Conservation (phyloP, 2,888 invertebrate genomes). For the Amblyjoppa proteus region DNA sequence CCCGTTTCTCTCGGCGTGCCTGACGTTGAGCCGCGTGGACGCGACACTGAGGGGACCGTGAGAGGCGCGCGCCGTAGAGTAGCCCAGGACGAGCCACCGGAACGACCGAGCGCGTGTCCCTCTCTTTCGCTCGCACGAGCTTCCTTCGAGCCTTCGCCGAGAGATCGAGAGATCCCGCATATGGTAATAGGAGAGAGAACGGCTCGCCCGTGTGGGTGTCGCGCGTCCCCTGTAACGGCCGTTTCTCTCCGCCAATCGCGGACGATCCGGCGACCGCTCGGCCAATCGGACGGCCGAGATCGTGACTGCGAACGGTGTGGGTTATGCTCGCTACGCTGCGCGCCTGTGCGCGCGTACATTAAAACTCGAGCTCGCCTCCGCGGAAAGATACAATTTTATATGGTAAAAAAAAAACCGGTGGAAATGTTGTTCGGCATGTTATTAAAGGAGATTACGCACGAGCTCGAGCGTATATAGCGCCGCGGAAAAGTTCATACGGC, state of each 20-base stretch:
- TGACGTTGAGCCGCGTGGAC: constrained; percentile 77
- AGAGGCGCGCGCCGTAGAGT: constrained; percentile 63
- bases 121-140: constrained; percentile 2
- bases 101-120: constrained; percentile 62
- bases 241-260: constrained; percentile 68
- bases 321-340: not conserved
- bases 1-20: constrained; percentile 47
- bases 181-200: constrained; percentile 80
- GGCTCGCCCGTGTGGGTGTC: constrained; percentile 82
- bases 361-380: constrained; percentile 41
- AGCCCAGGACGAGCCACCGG: constrained; percentile 69
- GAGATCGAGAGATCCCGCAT: constrained; percentile 78
- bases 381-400: constrained; percentile 53
- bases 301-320: constrained; percentile 1
- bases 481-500: constrained; percentile 5
- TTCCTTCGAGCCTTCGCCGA: not conserved
- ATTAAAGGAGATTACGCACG: constrained; percentile 38
- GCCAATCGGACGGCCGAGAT: constrained; percentile 14
- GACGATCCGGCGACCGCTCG: not conserved
- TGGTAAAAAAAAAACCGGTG: not conserved
- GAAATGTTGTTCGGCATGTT: constrained; percentile 17
- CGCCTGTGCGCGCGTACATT: not conserved
- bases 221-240: constrained; percentile 69
- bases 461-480: constrained; percentile 10
- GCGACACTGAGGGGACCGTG: constrained; percentile 76